Percentiles rank a stretch among this genome's conserved stretches.
Conservation (phyloP, 2,797 vertebrate species). For the Florisuga fusca region DNA sequence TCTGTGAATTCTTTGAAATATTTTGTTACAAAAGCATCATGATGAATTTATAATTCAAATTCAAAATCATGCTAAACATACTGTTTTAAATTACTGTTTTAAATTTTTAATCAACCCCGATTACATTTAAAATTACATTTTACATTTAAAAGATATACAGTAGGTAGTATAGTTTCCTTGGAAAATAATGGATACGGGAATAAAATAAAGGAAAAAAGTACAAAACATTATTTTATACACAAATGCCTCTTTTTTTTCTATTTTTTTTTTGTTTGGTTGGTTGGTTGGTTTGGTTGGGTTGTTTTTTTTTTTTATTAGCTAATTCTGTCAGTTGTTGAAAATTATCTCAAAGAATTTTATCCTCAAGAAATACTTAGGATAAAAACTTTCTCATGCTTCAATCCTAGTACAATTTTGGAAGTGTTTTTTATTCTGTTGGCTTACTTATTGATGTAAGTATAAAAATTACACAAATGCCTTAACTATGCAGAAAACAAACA, state of each 20-base stretch:
- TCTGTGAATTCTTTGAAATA: neutral
- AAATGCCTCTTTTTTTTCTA: neutral
- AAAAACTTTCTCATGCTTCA: neutral
- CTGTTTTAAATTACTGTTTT: constrained; percentile 34
- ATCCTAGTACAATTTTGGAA: neutral
- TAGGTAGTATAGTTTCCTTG: constrained; percentile 47
- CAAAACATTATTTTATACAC: neutral
- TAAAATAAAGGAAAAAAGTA: neutral
- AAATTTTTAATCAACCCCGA: constrained; percentile 2
- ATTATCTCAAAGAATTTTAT: neutral
- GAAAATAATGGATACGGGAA: constrained; percentile 35
- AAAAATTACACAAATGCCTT: neutral
- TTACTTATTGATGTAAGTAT: neutral
- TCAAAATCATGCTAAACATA: constrained; percentile 23
- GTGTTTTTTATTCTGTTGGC: neutral
- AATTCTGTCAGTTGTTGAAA: neutral
- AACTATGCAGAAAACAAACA: neutral
- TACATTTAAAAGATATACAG: neutral
- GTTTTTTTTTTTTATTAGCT: neutral
- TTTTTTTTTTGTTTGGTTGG: neutral
- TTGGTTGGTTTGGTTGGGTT: neutral
- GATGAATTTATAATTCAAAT: constrained; percentile 8
- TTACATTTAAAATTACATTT: no score
- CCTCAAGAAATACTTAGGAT: neutral
- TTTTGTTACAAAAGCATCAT: neutral